Base-by-base conservation (phyloP, 2,113 vertebrate genomes). In the Protobothrops flavoviridis region DNA sequence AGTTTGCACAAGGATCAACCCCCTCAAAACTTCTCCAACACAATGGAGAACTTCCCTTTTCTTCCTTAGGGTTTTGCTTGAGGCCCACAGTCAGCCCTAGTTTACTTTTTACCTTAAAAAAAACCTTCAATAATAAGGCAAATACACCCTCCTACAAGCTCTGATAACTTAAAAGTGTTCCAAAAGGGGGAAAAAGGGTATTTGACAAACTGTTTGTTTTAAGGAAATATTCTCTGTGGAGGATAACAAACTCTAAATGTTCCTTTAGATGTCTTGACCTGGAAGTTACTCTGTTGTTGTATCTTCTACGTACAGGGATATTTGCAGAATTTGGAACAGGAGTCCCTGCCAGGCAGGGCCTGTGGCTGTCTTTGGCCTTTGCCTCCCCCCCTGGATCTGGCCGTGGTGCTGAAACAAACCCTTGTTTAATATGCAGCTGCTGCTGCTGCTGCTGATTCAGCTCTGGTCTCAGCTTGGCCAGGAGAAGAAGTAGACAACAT, bases 331-430 rank as follows among this genome's bases (percentile, higher is more conserved):
- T 33, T 64, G 85, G 48, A 17, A 43, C 50, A 88, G 24, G 55
- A 24, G 15, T 17, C 69, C 33, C 33, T 39, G 17, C 69, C 69
- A 8, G 69, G 15, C 13, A 20, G n/a, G n/a, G n/a, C n/a, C 5
- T 0, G 0, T 15, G n/a, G 5, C n/a, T 20, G n/a, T 3, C 69
- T 39, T 26, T 11, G 43, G 92, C 39, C 15, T 21, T 7, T 11
- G 5, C 24, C 5, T 0, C 29, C 0, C n/a, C 13, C 50, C 20
- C 8, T 52, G 89, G 90, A 94, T 93, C 97, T 98, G 97, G 91
- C 97, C 96, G 45, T 96, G 96, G 97, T 98, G 95, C 97, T 97
- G 97, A 96, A 94, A 90, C 33, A 0, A 10, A 33, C 69, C 5
- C 69, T 2, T 3, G 17, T 81, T 81, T 33, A 20, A 39, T 39